A percentile compares a stretch with the other conserved stretches of the same genome.
Evolutionary conservation across 2,113 vertebrate genomes (phyloP).

Genomic region (Notiomystis cincta): DNA sequence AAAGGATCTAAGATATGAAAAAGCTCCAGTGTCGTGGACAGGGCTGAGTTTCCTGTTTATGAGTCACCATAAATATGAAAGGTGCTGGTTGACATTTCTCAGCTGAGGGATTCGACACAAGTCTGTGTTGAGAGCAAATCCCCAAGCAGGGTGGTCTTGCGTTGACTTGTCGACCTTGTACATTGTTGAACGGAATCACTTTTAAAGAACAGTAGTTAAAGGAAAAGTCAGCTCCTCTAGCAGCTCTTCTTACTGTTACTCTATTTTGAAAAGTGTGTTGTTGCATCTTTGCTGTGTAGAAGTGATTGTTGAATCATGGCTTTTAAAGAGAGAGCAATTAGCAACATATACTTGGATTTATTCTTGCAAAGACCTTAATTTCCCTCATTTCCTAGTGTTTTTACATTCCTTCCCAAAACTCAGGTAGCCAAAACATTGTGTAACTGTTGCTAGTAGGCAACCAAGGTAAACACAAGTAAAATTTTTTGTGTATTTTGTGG

Average conservation of each 20-base stretch:
- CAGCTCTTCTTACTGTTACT: slow-evolving; percentile 28
- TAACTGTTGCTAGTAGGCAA: neutral
- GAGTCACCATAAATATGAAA: slow-evolving; percentile 83
- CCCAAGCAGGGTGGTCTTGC: slow-evolving; percentile 80
- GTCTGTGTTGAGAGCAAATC: slow-evolving; percentile 67
- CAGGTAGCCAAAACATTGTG: neutral
- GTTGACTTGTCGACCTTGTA: slow-evolving; percentile 76
- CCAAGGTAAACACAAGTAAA: neutral
- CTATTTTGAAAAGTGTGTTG: slow-evolving; percentile 4
- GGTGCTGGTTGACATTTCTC: slow-evolving; percentile 85
- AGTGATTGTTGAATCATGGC: neutral
- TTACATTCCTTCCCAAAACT: neutral
- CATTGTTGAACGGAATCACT: slow-evolving; percentile 72
- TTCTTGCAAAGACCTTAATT: neutral
- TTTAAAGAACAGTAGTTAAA: slow-evolving; percentile 80
- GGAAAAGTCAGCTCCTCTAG: slow-evolving; percentile 27
- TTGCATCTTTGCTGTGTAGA: neutral
- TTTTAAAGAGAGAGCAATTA: slow-evolving; percentile 8
- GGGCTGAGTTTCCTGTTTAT: slow-evolving; percentile 81
- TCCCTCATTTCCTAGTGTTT: neutral
- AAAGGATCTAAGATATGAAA: slow-evolving; percentile 78
- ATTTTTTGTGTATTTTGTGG: neutral
- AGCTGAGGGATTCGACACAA: slow-evolving; percentile 75
- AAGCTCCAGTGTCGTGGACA: slow-evolving; percentile 72
- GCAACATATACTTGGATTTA: neutral